Conservation (phyloP, 2,888 invertebrate species). For the Orchesellides sinensis region DNA sequence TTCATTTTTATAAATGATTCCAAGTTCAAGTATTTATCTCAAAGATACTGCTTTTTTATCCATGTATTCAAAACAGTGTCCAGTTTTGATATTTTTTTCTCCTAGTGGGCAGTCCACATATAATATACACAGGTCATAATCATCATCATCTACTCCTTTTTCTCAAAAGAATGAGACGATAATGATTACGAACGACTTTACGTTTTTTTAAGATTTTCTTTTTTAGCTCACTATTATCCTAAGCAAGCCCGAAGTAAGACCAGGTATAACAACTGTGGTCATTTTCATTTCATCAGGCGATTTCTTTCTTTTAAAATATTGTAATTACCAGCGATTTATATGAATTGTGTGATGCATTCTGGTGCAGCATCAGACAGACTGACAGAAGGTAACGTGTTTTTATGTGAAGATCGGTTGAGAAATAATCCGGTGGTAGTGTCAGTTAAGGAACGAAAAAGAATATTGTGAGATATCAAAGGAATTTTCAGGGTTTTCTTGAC, state of each 20-base stretch:
- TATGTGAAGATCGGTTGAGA: background rate
- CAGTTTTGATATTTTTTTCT: slow-evolving; percentile 29
- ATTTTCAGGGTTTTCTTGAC: slow-evolving; percentile 23
- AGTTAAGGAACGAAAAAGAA: background rate
- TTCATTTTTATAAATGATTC: slow-evolving; percentile 42
- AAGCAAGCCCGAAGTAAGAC: slow-evolving; percentile 18
- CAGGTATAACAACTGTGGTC: background rate
- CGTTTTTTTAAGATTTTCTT: slow-evolving; percentile 17
- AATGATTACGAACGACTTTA: slow-evolving; percentile 44
- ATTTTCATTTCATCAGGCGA: slow-evolving; percentile 41
- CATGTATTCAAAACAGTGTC: slow-evolving; percentile 12
- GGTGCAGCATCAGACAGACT: slow-evolving; percentile 14
- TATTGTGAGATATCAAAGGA: background rate
- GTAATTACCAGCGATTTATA: slow-evolving; percentile 49
- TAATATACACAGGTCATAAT: slow-evolving; percentile 42
- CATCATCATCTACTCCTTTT: slow-evolving; percentile 29
- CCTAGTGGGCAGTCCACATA: slow-evolving; percentile 59
- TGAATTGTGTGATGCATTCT: slow-evolving; percentile 10
- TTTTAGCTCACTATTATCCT: slow-evolving; percentile 10
- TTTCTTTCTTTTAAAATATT: slow-evolving; percentile 36
- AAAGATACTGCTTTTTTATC: background rate
- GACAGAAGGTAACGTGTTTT: background rate
- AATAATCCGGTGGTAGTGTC: background rate
- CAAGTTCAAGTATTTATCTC: slow-evolving; percentile 62
- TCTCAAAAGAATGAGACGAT: background rate